Base-by-base conservation (phyloP, 2,888 invertebrate species). In the Cantharis rufa region DNA sequence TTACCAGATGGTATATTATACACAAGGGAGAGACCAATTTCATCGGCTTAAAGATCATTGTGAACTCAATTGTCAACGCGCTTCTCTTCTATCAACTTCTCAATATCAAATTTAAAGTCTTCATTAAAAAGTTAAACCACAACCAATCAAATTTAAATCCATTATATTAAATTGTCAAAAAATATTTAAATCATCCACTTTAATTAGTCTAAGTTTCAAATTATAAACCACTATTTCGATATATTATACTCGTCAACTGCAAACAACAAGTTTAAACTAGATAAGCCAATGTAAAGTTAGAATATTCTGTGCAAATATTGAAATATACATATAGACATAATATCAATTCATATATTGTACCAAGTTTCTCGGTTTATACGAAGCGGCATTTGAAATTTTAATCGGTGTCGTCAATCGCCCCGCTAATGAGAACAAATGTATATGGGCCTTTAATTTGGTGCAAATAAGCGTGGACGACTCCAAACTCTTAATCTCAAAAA, bases 21-120 rank as follows among this genome's bases (percentile, higher is more conserved):
- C 32, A 15, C 69, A 64, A 75, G 78, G 78, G 77, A 78, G 78
- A 80, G 81, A 79, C 81, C 81, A 82, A 82, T 82, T 82, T 82
- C 79, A 80, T 77, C 80, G 79, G 81, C 81, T 82, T 82, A 82
- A 79, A 80, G 80, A 80, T 82, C 82, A 80, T 81, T 82, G 80
- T 79, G 77, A 74, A 79, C 78, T 80, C 78, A 81, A 79, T 81
- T 79, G 79, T 80, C 75, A 73, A 76, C 78, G 62, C 28, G 62
- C 27, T 76, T 32, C 62, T 28, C 70, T 66, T 76, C 72, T 15
- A 72, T 66, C 24, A 72, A 71, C 66, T 71, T 72, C 32, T 21
- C 28, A 62, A 71, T 48, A 61, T 48, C 32, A 15, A 13, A 24
- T 74, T 62, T 28, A 27, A 69, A 32, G 15, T 66, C 72, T 69